These are phyloP conservation scores for Scrobipalpa costella DNA, from an alignment of 2,888 invertebrate species.

Conservation along the genomic window DNA sequence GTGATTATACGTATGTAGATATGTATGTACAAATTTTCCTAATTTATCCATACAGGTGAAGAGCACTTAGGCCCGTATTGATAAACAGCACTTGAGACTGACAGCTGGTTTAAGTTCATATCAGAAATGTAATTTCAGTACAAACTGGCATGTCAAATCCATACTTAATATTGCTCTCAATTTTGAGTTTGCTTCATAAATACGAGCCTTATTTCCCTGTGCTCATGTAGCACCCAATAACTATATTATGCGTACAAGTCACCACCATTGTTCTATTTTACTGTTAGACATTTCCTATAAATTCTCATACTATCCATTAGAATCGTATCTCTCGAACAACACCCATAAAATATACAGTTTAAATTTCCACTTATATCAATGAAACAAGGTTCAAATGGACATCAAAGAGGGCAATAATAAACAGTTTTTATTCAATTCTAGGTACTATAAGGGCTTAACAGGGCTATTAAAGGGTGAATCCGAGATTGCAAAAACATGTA, in stretches of 20 bases:
- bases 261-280: neutral
- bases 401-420: conserved; percentile 32
- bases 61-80: too few species aligned
- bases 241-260: neutral
- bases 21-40: too few species aligned
- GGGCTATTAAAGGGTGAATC: conserved; percentile 55
- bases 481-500: conserved; percentile 60
- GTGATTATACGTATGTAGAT: too few species aligned
- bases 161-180: too few species aligned
- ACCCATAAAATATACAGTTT: neutral
- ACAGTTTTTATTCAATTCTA: conserved; percentile 36
- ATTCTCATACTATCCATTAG: neutral
- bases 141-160: too few species aligned
- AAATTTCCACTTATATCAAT: conserved; percentile 7
- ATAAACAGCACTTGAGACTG: too few species aligned
- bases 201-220: neutral
- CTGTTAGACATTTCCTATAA: neutral
- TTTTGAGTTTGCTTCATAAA: too few species aligned
- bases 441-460: conserved; percentile 36
- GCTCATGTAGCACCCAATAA: conserved; percentile 6
- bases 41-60: neutral
- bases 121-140: too few species aligned
- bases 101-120: too few species aligned
- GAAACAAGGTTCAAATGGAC: conserved; percentile 1
- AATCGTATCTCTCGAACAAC: neutral